phyloP scores from a whole-genome alignment of 2,113 vertebrate genomes.

The Myotis brandtii region DNA sequence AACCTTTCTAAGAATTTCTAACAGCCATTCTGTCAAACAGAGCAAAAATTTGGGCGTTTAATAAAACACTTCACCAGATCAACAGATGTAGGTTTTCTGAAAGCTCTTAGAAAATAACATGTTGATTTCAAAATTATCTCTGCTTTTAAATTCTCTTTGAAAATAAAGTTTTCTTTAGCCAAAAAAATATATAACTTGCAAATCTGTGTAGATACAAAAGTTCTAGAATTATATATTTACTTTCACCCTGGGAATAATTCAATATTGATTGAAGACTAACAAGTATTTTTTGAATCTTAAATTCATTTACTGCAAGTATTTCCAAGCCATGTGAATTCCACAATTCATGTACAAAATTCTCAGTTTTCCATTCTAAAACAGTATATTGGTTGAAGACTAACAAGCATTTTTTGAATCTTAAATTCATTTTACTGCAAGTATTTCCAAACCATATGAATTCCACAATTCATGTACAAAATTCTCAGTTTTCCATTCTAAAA shows the following conservation, averaged over 20 bases:
- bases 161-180: conserved; percentile 66
- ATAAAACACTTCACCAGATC: background rate
- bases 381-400: conserved; percentile 71
- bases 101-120: conserved; percentile 59
- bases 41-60: conserved; percentile 28
- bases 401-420: conserved; percentile 67
- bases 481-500: conserved; percentile 49
- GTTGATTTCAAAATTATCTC: conserved; percentile 61
- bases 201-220: conserved; percentile 58
- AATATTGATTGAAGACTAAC: conserved; percentile 71
- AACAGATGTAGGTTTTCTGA: conserved; percentile 55
- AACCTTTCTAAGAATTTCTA: conserved; percentile 49
- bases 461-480: conserved; percentile 62
- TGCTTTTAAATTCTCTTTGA: conserved; percentile 65
- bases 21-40: background rate
- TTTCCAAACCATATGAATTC: conserved; percentile 62
- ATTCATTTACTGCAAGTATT: conserved; percentile 69
- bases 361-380: conserved; percentile 58
- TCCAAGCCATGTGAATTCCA: conserved; percentile 61
- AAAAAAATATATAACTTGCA: conserved; percentile 62
- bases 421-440: conserved; percentile 67
- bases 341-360: conserved; percentile 56
- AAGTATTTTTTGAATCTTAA: conserved; percentile 68
- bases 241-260: conserved; percentile 59
- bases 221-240: conserved; percentile 72